phyloP scores from a whole-genome alignment of 64 coral and sea anemone genomes.

The Montipora foliosa region DNA sequence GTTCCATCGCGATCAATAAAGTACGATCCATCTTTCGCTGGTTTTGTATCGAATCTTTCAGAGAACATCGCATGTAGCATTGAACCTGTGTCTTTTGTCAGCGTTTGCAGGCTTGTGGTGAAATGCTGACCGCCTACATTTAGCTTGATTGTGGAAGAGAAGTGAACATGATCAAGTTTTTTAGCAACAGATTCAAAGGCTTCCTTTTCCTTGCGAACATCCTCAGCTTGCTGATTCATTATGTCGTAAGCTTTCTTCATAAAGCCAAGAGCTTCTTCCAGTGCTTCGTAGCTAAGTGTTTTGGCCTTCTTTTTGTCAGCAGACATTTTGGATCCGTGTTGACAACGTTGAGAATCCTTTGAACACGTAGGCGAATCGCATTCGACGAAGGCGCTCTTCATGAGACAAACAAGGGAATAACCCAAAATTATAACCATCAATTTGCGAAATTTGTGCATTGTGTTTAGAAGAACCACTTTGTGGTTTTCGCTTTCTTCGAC shows the following conservation, averaged over 20 bases:
- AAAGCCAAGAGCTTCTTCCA: neutral
- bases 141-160: slow-evolving; percentile 5
- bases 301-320: neutral
- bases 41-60: slow-evolving; percentile 19
- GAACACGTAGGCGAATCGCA: too few species aligned
- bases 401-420: too few species aligned
- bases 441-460: too few species aligned
- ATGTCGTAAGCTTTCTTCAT: slow-evolving; percentile 49
- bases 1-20: slow-evolving; percentile 61
- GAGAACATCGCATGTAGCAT: slow-evolving; percentile 56
- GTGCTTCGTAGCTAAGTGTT: neutral
- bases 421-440: too few species aligned
- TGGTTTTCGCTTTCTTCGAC: too few species aligned
- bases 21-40: slow-evolving; percentile 23
- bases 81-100: slow-evolving; percentile 27
- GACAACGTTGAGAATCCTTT: too few species aligned
- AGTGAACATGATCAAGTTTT: slow-evolving; percentile 17
- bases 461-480: too few species aligned
- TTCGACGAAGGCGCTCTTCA: too few species aligned
- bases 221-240: slow-evolving; percentile 31
- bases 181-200: slow-evolving; percentile 56
- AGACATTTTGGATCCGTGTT: neutral
- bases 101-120: slow-evolving; percentile 38
- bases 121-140: slow-evolving; percentile 37
- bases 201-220: slow-evolving; percentile 49